Percentiles rank a stretch among this genome's conserved stretches.
Evolutionary conservation across 2,113 vertebrate genomes (phyloP).

Genomic region (Ivindomyrus marchei): DNA sequence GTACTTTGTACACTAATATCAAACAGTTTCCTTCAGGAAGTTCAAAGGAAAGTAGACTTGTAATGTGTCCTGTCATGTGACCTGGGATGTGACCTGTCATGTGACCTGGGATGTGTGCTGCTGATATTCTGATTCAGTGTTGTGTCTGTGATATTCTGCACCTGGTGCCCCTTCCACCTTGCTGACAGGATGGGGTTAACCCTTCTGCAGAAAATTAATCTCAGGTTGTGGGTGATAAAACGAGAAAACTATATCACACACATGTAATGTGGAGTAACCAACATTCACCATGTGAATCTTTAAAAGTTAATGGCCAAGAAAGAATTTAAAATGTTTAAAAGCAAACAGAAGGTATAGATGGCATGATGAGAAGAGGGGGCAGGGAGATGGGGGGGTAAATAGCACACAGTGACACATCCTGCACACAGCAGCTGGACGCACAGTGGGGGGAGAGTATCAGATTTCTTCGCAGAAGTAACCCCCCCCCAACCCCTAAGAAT

Average conservation of each 20-base stretch:
- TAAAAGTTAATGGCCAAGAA: not conserved
- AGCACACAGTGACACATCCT: not conserved
- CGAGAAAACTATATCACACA: not conserved
- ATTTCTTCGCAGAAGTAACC: slow-evolving; percentile 11
- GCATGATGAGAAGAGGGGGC: not conserved
- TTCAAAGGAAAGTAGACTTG: not conserved
- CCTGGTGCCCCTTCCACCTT: not conserved
- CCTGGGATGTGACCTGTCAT: not conserved
- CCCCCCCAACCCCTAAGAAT: slow-evolving; percentile 16
- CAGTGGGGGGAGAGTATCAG: slow-evolving; percentile 9
- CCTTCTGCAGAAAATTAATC: not conserved
- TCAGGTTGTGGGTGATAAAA: not conserved
- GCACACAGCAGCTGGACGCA: not conserved
- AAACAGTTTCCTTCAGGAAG: not conserved
- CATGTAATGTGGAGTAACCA: not conserved
- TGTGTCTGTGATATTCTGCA: not conserved
- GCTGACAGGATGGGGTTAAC: not conserved
- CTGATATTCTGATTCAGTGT: not conserved
- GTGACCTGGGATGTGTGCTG: not conserved
- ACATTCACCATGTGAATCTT: not conserved
- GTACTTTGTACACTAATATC: not conserved
- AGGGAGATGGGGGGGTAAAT: not conserved
- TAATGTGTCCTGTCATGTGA: not conserved
- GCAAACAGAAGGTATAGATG: not conserved
- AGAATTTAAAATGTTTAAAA: not conserved